phyloP scores from a whole-genome alignment of 2,888 invertebrate species.

The Agrilus cyanescens region DNA sequence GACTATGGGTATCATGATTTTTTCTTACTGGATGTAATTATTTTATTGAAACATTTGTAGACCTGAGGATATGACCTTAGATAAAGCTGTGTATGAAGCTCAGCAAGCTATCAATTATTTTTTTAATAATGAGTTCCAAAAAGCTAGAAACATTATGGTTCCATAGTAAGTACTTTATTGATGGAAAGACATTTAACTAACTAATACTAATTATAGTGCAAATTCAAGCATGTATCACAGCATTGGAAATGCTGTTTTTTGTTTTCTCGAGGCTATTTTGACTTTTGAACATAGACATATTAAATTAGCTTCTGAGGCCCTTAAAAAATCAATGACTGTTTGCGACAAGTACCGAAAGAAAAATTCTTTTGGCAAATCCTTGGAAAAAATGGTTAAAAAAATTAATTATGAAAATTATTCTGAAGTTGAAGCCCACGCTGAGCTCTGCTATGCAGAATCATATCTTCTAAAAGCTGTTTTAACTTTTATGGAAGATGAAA shows the following conservation, averaged over 20 bases:
- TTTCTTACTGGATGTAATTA: conserved; percentile 1
- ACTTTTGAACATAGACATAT: conserved; percentile 81
- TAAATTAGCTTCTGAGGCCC: conserved; percentile 55
- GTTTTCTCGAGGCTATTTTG: conserved; percentile 84
- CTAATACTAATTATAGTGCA: conserved; percentile 42
- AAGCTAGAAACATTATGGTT: conserved; percentile 66
- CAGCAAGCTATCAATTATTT: conserved; percentile 75
- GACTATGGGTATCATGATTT: too few species aligned
- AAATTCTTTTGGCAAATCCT: conserved; percentile 60
- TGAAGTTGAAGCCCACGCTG: conserved; percentile 83
- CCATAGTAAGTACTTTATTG: conserved; percentile 51
- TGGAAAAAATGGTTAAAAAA: conserved; percentile 71
- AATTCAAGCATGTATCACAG: conserved; percentile 84
- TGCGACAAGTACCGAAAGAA: conserved; percentile 61
- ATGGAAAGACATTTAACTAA: neutral
- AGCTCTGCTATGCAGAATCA: conserved; percentile 88
- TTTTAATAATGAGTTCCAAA: conserved; percentile 81
- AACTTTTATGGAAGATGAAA: conserved; percentile 91
- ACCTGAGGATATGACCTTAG: conserved; percentile 45
- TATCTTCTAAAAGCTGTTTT: conserved; percentile 78
- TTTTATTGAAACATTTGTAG: conserved; percentile 21
- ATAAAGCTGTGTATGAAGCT: conserved; percentile 62
- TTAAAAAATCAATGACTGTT: conserved; percentile 68
- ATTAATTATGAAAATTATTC: conserved; percentile 66
- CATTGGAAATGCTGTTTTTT: conserved; percentile 75